Evolutionary conservation across 1,140 invertebrate genomes (phyloP).

Genomic region (Stratiolaelaps scimitus): DNA sequence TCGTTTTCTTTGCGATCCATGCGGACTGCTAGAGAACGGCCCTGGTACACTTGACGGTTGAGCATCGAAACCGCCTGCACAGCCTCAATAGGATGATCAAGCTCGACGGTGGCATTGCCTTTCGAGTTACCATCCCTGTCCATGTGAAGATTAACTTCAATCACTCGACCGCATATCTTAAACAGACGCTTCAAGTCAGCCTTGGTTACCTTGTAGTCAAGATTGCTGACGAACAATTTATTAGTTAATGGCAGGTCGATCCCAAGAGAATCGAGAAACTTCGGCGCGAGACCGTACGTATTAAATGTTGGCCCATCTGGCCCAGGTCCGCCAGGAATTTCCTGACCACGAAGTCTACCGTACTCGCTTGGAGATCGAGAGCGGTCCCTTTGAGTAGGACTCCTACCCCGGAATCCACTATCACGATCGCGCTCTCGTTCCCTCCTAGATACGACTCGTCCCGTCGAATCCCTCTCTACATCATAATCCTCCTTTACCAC

Average conservation of each 20-base stretch:
- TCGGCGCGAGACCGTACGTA: slow-evolving; percentile 75
- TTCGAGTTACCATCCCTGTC: slow-evolving; percentile 94
- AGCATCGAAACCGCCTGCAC: slow-evolving; percentile 78
- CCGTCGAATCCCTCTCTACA: slow-evolving; percentile 47
- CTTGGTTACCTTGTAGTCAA: slow-evolving; percentile 83
- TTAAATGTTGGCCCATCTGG: slow-evolving; percentile 43
- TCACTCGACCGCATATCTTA: slow-evolving; percentile 81
- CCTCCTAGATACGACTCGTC: slow-evolving; percentile 37
- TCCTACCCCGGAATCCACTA: neutral
- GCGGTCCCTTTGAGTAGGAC: neutral
- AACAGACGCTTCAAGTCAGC: slow-evolving; percentile 92
- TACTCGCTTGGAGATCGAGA: slow-evolving; percentile 10
- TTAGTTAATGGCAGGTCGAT: slow-evolving; percentile 80
- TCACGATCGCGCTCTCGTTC: slow-evolving; percentile 29
- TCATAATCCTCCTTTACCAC: slow-evolving; percentile 74
- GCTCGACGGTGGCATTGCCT: slow-evolving; percentile 89
- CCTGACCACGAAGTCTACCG: slow-evolving; percentile 31
- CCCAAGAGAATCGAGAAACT: slow-evolving; percentile 76
- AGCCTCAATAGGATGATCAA: slow-evolving; percentile 93
- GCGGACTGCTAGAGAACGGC: slow-evolving; percentile 6
- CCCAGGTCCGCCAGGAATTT: slow-evolving; percentile 6
- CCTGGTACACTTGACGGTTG: slow-evolving; percentile 19
- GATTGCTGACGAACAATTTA: slow-evolving; percentile 88
- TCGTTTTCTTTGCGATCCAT: slow-evolving; percentile 26
- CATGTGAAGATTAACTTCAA: slow-evolving; percentile 70